Evolutionary conservation across 2,797 vertebrate genomes (phyloP).

Genomic region (Hippopotamyrus pictus): DNA sequence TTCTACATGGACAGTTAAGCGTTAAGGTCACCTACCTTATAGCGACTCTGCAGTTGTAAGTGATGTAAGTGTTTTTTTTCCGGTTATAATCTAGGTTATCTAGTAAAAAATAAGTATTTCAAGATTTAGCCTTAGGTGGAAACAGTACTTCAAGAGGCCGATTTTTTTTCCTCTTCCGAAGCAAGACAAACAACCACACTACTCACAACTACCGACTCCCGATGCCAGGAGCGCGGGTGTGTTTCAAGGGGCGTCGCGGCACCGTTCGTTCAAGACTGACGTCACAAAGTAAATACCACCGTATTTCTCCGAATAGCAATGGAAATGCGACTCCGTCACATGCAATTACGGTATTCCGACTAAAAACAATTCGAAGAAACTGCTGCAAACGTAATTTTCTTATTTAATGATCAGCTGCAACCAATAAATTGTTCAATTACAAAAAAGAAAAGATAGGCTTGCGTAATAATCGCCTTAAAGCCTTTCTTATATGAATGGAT

Average conservation of each 20-base stretch:
- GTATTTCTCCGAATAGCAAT: background rate
- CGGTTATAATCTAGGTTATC: background rate
- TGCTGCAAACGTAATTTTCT: background rate
- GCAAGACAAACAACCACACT: background rate
- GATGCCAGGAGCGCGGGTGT: conserved; percentile 7
- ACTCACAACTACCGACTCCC: background rate
- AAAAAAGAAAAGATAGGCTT: background rate
- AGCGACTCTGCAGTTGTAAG: background rate
- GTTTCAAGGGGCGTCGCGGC: conserved; percentile 7
- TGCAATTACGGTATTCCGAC: background rate
- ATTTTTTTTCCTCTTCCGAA: background rate
- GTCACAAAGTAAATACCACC: background rate
- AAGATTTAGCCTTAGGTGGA: background rate
- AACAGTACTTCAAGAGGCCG: background rate
- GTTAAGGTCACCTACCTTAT: conserved; percentile 6
- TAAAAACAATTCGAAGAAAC: background rate
- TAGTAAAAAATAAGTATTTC: background rate
- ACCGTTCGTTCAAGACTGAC: background rate
- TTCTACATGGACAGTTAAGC: background rate
- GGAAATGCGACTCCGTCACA: background rate
- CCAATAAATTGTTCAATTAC: background rate
- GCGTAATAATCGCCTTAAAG: background rate
- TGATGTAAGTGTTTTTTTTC: background rate
- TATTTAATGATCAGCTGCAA: background rate
- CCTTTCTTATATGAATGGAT: background rate